phyloP scores from a whole-genome alignment of 2,888 invertebrate genomes.

The Melanostoma mellinum region DNA sequence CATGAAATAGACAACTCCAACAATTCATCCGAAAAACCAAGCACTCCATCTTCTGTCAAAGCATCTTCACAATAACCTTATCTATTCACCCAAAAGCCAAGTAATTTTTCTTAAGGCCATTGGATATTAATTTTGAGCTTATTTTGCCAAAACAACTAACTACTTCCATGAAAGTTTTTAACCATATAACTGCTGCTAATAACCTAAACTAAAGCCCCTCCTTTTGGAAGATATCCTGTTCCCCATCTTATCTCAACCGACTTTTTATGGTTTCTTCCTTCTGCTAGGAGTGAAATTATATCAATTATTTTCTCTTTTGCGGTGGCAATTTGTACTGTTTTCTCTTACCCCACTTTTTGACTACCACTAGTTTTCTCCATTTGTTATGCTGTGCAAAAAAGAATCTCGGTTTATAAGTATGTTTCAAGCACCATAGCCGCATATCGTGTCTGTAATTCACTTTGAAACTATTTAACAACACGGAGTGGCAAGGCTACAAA shows the following conservation, averaged over 20 bases:
- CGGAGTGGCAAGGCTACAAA: slow-evolving; percentile 45
- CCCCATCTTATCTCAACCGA: slow-evolving; percentile 9
- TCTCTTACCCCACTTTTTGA: background rate
- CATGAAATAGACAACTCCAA: too few species aligned
- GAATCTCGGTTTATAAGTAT: slow-evolving; percentile 47
- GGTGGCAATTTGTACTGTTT: slow-evolving; percentile 55
- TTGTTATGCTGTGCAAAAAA: slow-evolving; percentile 51
- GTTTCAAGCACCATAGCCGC: slow-evolving; percentile 30
- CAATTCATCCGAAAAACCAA: too few species aligned
- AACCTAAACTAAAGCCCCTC: background rate
- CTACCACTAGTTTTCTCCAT: background rate
- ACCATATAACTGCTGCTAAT: slow-evolving; percentile 17
- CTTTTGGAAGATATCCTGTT: background rate
- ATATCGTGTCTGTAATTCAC: slow-evolving; percentile 68
- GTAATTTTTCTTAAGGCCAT: background rate
- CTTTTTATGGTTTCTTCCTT: slow-evolving; percentile 2
- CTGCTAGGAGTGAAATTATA: slow-evolving; percentile 39
- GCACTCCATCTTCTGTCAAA: too few species aligned
- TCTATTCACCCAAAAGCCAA: background rate
- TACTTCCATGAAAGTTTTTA: slow-evolving; percentile 8
- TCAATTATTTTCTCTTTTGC: slow-evolving; percentile 63
- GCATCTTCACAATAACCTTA: background rate
- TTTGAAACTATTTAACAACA: slow-evolving; percentile 68
- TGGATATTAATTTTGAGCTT: background rate
- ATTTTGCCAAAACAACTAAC: background rate